Base-by-base conservation (phyloP, 2,888 invertebrate genomes). In the Phyllotreta striolata region DNA sequence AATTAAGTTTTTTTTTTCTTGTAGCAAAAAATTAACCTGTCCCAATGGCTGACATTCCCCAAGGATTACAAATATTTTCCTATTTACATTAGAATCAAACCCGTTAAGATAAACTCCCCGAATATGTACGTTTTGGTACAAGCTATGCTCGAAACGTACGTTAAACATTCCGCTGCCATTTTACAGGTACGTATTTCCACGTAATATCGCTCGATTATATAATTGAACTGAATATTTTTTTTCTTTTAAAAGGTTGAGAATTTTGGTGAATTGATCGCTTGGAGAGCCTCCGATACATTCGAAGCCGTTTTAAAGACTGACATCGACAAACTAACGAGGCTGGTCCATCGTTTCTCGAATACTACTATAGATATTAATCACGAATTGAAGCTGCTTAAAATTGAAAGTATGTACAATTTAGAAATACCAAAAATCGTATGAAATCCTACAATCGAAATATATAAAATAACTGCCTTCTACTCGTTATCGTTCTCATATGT, bases 291-390 rank as follows among this genome's bases (percentile, higher is more conserved):
- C 56, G 88, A 90, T 68, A 87, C 88, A 77, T 86, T 94, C 74
- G 90, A 90, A 55, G 84, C 92, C 69, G 87, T 94, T 66, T 75
- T 94, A 61, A 90, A 90, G 79, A 91, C 91, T 47, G 91, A 93
- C 77, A 85, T 92, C 72, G 88, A 90, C 75, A 87, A 89, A 74
- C 85, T 93, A 51, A 88, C 91, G 66, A 85, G 89, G 71, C 84
- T 93, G 67, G 87, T 90, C 52, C 87, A 89, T 68, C 87, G 88
- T 73, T 89, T 91, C 80, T 87, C 91, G 77, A 87, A 89, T 73
- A 89, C 88, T 73, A 83, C 88, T 78, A 86, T 91, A 75, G 87
- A 88, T 72, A 89, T 93, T 73, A 92, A 93, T 78, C 91, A 92
- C 79, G 89, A 89, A 73, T 83, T 93, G 73, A 87, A 89, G 73